Base-by-base conservation (phyloP, 2,113 vertebrate genomes). In the Chionodraco myersi region DNA sequence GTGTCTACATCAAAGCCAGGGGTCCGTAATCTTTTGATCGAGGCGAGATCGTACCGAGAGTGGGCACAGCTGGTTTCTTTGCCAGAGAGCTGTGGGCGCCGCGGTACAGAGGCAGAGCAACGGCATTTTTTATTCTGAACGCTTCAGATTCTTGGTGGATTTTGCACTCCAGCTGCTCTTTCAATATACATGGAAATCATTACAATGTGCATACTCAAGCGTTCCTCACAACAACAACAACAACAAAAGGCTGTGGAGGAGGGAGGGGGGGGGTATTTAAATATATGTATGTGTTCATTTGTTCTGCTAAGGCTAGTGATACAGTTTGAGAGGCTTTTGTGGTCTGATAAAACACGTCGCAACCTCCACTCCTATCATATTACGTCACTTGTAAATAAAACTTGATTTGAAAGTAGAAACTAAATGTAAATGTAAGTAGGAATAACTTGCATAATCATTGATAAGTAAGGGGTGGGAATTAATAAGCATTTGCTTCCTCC, bases 21-120 rank as follows among this genome's bases (percentile, higher is more conserved):
- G 77, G 52, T 78, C 59, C 78, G 76, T 86, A 83, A 92, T 92
- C 86, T 89, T 92, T 90, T 90, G 86, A 91, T 90, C 85, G 85
- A 85, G 73, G 75, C 1, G 64, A 83, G 79, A 77, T 65, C 68
- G 68, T 80, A 69, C 52, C 3, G 23, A 73, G 77, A 83, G 83
- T 64, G 79, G 79, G 82, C 90, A 83, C 92, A 93, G 91, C 87
- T 92, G 92, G 79, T 86, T 89, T 88, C 62, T 72, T 81, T 90
- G 75, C 51, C 26, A 74, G 70, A 56, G 68, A 62, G 75, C 62
- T 57, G 82, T 61, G 14, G 30, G 59, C 66, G 79, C 71, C 77
- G 51, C 64, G 21, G 82, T 51, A 72, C 74, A 75, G 74, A 74
- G 86, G 88, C 77, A 71, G 69, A 26, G 73, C 68, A 7, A 82